Conservation (phyloP, 1,140 invertebrate species). For the Xylocopa sonorina region DNA sequence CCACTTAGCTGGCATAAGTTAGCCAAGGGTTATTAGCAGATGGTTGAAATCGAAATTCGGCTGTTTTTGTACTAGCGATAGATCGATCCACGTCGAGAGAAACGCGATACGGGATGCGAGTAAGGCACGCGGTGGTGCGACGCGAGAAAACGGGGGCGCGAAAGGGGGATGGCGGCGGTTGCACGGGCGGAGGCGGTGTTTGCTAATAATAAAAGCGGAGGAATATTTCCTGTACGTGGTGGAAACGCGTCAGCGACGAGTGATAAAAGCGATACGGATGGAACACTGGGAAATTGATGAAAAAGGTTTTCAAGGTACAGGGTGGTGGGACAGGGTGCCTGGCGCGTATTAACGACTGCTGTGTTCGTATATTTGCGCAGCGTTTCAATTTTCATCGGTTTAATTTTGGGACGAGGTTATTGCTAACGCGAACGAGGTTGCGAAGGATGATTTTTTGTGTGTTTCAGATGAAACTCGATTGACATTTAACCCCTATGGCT, state of each 20-base stretch:
- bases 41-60: neutral
- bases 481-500: too few species aligned
- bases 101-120: slow-evolving; percentile 26
- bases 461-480: too few species aligned
- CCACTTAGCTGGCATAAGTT: too few species aligned
- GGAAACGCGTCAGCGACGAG: neutral
- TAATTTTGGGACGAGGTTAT: too few species aligned
- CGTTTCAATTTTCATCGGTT: too few species aligned
- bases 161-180: neutral
- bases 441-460: too few species aligned
- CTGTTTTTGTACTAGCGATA: neutral
- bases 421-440: too few species aligned
- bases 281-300: slow-evolving; percentile 3
- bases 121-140: neutral
- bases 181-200: neutral
- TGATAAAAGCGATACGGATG: neutral
- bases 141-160: slow-evolving; percentile 19
- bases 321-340: too few species aligned
- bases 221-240: slow-evolving; percentile 36
- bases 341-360: too few species aligned
- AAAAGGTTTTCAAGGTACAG: neutral
- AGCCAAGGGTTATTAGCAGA: too few species aligned
- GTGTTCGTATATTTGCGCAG: too few species aligned
- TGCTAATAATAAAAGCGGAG: slow-evolving; percentile 43
- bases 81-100: slow-evolving; percentile 42